phyloP scores from a whole-genome alignment of 2,797 vertebrate genomes.

The Fringilla coelebs region DNA sequence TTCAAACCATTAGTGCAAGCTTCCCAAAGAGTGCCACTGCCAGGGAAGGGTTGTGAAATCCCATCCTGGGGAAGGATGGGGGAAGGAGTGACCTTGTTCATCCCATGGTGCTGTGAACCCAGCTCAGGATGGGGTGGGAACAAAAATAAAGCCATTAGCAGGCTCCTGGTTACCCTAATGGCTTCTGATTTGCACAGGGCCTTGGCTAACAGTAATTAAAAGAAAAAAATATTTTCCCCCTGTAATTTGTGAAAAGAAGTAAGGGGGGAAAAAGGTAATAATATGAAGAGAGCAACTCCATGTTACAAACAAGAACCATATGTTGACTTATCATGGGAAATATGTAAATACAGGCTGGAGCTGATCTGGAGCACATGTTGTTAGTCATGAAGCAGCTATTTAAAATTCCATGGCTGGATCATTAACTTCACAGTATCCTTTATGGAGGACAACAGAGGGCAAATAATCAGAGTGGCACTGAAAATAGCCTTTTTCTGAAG shows the following conservation, averaged over 20 bases:
- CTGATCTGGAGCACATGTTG: slow-evolving; percentile 46
- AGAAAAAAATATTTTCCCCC: not conserved
- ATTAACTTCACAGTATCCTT: slow-evolving; percentile 63
- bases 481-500: not conserved
- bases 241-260: slow-evolving; percentile 10
- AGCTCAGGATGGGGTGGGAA: not conserved
- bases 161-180: not conserved
- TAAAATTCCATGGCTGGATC: slow-evolving; percentile 40
- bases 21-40: not conserved
- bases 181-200: not conserved
- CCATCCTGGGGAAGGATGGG: not conserved
- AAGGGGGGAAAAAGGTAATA: not conserved
- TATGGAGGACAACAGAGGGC: slow-evolving; percentile 36
- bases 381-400: slow-evolving; percentile 52
- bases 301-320: slow-evolving; percentile 44
- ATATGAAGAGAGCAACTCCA: slow-evolving; percentile 21
- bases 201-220: not conserved
- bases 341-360: slow-evolving; percentile 31
- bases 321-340: slow-evolving; percentile 65
- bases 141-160: not conserved
- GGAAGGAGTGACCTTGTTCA: not conserved
- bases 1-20: not conserved
- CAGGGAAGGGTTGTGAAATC: slow-evolving; percentile 4
- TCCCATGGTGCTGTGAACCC: not conserved
- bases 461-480: slow-evolving; percentile 11